A percentile compares a stretch with the other conserved stretches of the same genome.
Conservation (phyloP, 2,888 invertebrate species). For the Ormyrus labotus region DNA sequence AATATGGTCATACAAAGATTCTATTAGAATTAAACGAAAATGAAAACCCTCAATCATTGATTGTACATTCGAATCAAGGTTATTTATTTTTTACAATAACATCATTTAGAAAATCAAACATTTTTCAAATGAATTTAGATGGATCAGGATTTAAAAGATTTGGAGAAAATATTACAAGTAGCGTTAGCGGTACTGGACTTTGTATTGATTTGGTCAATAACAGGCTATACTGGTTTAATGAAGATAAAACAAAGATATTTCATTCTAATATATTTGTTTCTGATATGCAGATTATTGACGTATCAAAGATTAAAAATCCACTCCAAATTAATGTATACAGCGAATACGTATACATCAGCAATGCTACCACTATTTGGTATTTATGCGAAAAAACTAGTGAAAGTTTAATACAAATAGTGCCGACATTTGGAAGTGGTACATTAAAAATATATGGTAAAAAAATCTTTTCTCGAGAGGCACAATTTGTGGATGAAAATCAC, state of each 20-base stretch:
- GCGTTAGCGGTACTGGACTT: neutral
- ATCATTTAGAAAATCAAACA: neutral
- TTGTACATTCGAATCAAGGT: neutral
- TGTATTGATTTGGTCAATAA: neutral
- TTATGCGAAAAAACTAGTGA: neutral
- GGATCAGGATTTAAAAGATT: neutral
- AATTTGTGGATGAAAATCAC: neutral
- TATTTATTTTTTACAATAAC: neutral
- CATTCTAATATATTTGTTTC: neutral
- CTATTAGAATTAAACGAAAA: neutral
- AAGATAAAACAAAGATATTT: neutral
- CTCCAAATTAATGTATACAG: neutral
- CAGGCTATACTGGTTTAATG: conserved; percentile 10
- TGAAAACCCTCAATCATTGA: neutral
- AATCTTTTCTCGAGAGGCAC: neutral
- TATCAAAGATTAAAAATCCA: neutral
- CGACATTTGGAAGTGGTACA: neutral
- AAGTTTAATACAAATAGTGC: neutral
- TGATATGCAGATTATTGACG: neutral
- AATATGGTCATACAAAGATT: neutral
- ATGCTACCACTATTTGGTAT: neutral
- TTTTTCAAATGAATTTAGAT: neutral
- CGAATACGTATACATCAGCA: neutral
- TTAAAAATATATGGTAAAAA: neutral
- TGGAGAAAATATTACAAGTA: neutral